A percentile compares a stretch with the other conserved stretches of the same genome.
Evolutionary conservation across 1,140 invertebrate species (phyloP).

Genomic region (Conus betulinus): DNA sequence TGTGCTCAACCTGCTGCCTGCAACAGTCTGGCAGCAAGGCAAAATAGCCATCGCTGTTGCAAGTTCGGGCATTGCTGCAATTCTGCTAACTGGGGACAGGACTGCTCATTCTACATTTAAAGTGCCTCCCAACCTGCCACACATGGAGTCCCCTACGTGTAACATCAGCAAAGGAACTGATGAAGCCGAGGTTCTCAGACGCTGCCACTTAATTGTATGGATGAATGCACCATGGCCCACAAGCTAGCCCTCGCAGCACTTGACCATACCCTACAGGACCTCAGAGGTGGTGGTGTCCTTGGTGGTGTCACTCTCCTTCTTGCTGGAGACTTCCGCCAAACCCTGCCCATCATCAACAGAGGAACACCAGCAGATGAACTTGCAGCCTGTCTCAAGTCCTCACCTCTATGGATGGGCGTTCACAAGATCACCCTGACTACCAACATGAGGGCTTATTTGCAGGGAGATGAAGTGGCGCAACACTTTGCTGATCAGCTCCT

Average conservation of each 20-base stretch:
- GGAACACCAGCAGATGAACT: constrained; percentile 43
- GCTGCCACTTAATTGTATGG: constrained; percentile 52
- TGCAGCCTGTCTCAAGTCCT: constrained; percentile 58
- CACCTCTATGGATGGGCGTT: constrained; percentile 53
- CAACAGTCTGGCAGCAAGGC: neutral
- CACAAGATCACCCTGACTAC: constrained; percentile 27
- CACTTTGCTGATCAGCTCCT: neutral
- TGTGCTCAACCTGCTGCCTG: neutral
- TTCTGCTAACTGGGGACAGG: constrained; percentile 52
- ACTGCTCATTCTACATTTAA: constrained; percentile 49
- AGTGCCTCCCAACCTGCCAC: constrained; percentile 38
- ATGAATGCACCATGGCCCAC: constrained; percentile 60
- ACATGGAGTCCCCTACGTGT: constrained; percentile 7
- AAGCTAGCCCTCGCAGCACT: constrained; percentile 48
- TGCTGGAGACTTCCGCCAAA: too few species aligned
- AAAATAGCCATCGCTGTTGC: constrained; percentile 38
- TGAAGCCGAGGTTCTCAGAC: neutral
- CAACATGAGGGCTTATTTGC: constrained; percentile 11
- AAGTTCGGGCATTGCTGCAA: constrained; percentile 67
- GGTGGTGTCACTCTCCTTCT: too few species aligned
- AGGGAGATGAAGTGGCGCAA: neutral
- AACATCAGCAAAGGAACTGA: constrained; percentile 8
- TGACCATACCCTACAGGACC: constrained; percentile 50
- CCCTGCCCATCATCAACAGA: constrained; percentile 33
- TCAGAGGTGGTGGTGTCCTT: constrained; percentile 25